These are phyloP conservation scores for Chrysolophus pictus DNA, from an alignment of 2,797 vertebrate genomes.

Conservation along the genomic window DNA sequence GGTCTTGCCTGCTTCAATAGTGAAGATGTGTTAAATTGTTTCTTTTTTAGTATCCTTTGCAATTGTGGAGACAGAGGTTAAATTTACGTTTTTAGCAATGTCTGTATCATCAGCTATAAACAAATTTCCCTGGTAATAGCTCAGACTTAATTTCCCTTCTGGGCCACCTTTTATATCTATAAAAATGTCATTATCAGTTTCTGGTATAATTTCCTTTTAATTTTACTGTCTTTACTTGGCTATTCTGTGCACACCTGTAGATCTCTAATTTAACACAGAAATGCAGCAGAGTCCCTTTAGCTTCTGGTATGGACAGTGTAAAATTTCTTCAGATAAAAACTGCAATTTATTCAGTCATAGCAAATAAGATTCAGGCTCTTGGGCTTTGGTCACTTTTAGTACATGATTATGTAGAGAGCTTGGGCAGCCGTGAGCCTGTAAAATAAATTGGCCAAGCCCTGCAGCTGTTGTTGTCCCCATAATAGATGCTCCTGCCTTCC, in stretches of 20 bases:
- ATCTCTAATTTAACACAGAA: background rate
- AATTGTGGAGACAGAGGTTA: slow-evolving; percentile 11
- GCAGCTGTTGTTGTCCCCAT: background rate
- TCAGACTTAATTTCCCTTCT: slow-evolving; percentile 11
- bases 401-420: background rate
- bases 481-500: background rate
- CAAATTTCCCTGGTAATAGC: slow-evolving; percentile 26
- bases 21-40: background rate
- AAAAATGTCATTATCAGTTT: slow-evolving; percentile 25
- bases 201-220: slow-evolving; percentile 48
- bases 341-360: background rate
- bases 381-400: background rate
- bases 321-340: background rate
- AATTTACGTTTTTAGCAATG: background rate
- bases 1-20: slow-evolving; percentile 17
- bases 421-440: background rate
- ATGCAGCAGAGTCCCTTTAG: background rate
- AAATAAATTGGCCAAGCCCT: background rate
- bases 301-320: background rate
- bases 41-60: slow-evolving; percentile 4
- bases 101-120: slow-evolving; percentile 35
- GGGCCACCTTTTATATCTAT: slow-evolving; percentile 18
- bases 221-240: slow-evolving; percentile 35
- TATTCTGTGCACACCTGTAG: background rate
- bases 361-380: background rate